Percentiles rank a stretch among this genome's conserved stretches.
Evolutionary conservation across 2,797 vertebrate genomes (phyloP).

Genomic region (Fundulus diaphanus): DNA sequence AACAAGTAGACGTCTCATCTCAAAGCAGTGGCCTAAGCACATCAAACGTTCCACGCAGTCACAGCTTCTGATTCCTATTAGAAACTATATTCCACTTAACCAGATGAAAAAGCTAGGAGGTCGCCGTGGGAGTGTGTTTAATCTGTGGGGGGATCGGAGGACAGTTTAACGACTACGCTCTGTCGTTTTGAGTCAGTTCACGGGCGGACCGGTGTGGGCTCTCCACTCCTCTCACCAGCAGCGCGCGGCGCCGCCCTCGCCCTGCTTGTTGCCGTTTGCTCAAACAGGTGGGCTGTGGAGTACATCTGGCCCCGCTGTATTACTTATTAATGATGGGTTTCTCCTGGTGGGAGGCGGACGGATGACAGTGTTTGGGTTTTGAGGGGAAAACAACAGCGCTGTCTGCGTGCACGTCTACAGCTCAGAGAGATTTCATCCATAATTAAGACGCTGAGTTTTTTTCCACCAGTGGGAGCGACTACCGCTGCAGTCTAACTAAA

Average conservation of each 20-base stretch:
- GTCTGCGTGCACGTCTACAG: conserved; percentile 27
- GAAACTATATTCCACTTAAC: not conserved
- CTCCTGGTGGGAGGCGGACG: conserved; percentile 7
- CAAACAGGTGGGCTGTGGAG: conserved; percentile 6
- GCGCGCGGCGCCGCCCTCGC: no score
- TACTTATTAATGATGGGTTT: conserved; percentile 60
- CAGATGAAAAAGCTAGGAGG: not conserved
- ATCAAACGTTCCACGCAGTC: not conserved
- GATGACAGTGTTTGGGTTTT: conserved; percentile 39
- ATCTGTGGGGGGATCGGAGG: not conserved
- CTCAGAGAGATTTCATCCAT: conserved; percentile 44
- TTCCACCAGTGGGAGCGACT: conserved; percentile 41
- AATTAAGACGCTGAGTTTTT: conserved; percentile 34
- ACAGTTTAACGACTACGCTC: not conserved
- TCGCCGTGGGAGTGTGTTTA: not conserved
- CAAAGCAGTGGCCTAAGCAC: not conserved
- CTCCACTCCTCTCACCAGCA: not conserved
- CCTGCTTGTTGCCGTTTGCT: not conserved
- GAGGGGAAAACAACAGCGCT: conserved; percentile 28
- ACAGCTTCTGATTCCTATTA: no score
- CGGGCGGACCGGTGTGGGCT: no score
- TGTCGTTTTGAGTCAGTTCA: not conserved
- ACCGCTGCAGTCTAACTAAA: conserved; percentile 43
- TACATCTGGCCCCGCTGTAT: conserved; percentile 11
- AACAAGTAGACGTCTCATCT: not conserved